Evolutionary conservation across 2,888 invertebrate genomes (phyloP), one percentile per base, ranked within the genome.

Genomic region (Thecophora atra): DNA sequence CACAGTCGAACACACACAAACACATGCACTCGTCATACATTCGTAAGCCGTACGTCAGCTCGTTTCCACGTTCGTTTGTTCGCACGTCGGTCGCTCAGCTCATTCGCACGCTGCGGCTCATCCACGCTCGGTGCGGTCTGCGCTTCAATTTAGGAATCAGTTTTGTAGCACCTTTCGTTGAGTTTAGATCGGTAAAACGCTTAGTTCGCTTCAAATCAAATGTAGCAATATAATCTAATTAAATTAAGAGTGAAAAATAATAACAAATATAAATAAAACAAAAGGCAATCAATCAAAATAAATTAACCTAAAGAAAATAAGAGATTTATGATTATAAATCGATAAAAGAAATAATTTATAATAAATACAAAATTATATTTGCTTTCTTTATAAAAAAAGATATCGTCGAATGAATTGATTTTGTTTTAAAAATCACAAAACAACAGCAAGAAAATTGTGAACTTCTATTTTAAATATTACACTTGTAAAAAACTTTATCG

Each of bases 121-220:
- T 30, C 62, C 19, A 51, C 62, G 69, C 62, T 69, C 65, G 71
- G 37, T 58, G 21, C 47, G 62, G 30, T 63, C 70, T 56, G 19
- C 63, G 65, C 56, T 70, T 70, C 26, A 54, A 21, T 52, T 75
- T 75, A 78, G 75, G 72, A 72, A 77, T 82, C 78, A 85, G 84
- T 85, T 81, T 82, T 79, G 79, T 79, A 81, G 81, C 79, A 81
- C 80, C 84, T 80, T 80, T 82, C 83, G 83, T 83, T 83, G 83
- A 79, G 79, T 82, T 77, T 72, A 83, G 82, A 82, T 80, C 84
- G 83, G 77, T 72, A 56, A 15, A 47, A 24, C 60, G 51, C 52
- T 73, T 30, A 66, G 66, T 37, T 52, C 66, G 66, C 66, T 66
- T 71, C n/a, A 37, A 70, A 67, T 47, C 42, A 69, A 74, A 71